Evolutionary conservation across 2,797 vertebrate species (phyloP), one percentile per base, ranked within the genome.

Genomic region (Nasua narica): DNA sequence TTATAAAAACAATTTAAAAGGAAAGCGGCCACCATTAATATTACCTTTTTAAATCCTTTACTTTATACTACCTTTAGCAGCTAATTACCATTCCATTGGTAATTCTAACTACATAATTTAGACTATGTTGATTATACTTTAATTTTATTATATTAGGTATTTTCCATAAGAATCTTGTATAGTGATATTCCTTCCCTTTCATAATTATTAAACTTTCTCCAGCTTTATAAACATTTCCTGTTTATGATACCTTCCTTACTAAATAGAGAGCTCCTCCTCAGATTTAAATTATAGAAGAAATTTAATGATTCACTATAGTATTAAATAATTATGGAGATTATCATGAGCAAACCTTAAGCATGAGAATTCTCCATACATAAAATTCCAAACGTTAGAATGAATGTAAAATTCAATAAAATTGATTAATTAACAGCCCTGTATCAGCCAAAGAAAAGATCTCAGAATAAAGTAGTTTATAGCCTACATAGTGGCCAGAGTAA

Each of bases 1-100:
- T 70, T 95, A 95, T 62, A 56, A 96, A 96, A 96, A 93, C 29
- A n/a, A 97, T 90, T 97, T 92, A 78, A 8, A 65, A 94, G 25
- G 40, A 94, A 96, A 95, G 81, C 32, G 12, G 23, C 1, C 37
- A 83, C 62, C 21, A 95, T 95, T 94, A 91, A 96, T 91, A 76
- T 69, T 56, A 94, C 11, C n/a, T 84, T 94, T 94, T 74, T 56
- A 94, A 97, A 95, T 5, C 27, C 14, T 86, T 32, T 65, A 32
- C 11, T 70, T 90, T 78, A 77, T 0, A 72, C 1, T 35, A 62
- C 29, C 11, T 70, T 76, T 74, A 67, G 29, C 9, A 86, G 14
- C 29, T 85, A 89, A 13, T 52, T 9, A 92, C 29, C 32, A 70
- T 93, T 91, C 79, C 78, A 79, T 69, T 91, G 96, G 65, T 8